A percentile compares a stretch with the other conserved stretches of the same genome.
Conservation (phyloP, 2,113 vertebrate species). For the Dromaius novaehollandiae region DNA sequence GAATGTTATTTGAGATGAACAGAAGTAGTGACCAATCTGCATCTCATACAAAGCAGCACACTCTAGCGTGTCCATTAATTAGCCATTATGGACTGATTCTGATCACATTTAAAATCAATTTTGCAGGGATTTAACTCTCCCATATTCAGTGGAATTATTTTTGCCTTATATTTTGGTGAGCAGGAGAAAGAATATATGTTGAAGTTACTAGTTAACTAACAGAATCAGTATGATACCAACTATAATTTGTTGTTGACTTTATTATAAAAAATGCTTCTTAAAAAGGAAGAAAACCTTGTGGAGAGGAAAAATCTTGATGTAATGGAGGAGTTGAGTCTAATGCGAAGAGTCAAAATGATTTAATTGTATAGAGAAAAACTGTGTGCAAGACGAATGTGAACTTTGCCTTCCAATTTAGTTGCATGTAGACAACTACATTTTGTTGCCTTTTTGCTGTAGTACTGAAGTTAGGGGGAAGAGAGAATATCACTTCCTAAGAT, state of each 20-base stretch:
- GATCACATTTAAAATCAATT: background rate
- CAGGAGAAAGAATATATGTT: background rate
- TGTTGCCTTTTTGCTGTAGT: background rate
- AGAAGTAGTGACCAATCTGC: background rate
- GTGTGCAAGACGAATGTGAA: background rate
- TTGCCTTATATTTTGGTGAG: background rate
- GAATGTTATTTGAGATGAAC: background rate
- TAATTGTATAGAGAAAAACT: background rate
- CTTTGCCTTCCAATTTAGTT: background rate
- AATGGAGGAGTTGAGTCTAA: background rate
- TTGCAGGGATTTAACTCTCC: background rate
- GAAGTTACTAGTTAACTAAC: background rate
- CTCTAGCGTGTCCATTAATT: conserved; percentile 51
- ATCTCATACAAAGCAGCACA: conserved; percentile 54
- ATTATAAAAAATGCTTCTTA: background rate
- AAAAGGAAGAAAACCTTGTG: background rate
- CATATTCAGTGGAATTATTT: background rate
- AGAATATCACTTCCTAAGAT: background rate
- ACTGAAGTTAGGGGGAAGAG: background rate
- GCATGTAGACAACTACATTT: background rate
- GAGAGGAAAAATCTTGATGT: background rate
- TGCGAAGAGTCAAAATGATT: background rate
- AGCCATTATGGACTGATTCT: background rate
- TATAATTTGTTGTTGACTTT: background rate
- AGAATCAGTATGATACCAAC: background rate